Conservation (phyloP, 1,140 invertebrate species). For the Acromyrmex heyeri region DNA sequence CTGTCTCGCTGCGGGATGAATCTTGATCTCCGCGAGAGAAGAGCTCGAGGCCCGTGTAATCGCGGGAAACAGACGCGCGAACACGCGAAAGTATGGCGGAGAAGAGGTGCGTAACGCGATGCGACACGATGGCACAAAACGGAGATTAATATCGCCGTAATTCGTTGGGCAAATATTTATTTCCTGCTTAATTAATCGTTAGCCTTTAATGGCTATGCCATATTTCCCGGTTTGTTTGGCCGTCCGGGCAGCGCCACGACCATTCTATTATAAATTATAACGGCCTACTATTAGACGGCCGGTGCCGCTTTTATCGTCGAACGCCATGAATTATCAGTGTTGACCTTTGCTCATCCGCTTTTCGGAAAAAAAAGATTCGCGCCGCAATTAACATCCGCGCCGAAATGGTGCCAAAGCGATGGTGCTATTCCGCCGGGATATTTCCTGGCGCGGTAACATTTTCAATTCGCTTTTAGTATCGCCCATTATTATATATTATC, state of each 20-base stretch:
- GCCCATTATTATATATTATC: not conserved
- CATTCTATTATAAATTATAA: slow-evolving; percentile 78
- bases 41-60: slow-evolving; percentile 52
- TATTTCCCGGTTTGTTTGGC: slow-evolving; percentile 77
- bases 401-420: slow-evolving; percentile 40
- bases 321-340: slow-evolving; percentile 70
- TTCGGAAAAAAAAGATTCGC: slow-evolving; percentile 28
- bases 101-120: slow-evolving; percentile 55
- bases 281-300: slow-evolving; percentile 75
- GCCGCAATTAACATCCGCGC: slow-evolving; percentile 54
- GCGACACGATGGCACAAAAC: slow-evolving; percentile 75
- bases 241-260: slow-evolving; percentile 62
- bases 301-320: slow-evolving; percentile 79
- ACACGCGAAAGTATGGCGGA: slow-evolving; percentile 11
- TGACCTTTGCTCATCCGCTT: slow-evolving; percentile 57
- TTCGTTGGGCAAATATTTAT: slow-evolving; percentile 85
- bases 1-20: slow-evolving; percentile 12
- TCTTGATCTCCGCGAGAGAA: slow-evolving; percentile 4
- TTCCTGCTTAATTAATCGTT: slow-evolving; percentile 85
- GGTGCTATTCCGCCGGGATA: not conserved
- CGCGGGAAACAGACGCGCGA: slow-evolving; percentile 38
- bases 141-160: slow-evolving; percentile 84
- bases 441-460: slow-evolving; percentile 43
- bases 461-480: slow-evolving; percentile 45
- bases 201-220: slow-evolving; percentile 82